Conservation (phyloP, 2,797 vertebrate genomes). For the Periparus ater region DNA sequence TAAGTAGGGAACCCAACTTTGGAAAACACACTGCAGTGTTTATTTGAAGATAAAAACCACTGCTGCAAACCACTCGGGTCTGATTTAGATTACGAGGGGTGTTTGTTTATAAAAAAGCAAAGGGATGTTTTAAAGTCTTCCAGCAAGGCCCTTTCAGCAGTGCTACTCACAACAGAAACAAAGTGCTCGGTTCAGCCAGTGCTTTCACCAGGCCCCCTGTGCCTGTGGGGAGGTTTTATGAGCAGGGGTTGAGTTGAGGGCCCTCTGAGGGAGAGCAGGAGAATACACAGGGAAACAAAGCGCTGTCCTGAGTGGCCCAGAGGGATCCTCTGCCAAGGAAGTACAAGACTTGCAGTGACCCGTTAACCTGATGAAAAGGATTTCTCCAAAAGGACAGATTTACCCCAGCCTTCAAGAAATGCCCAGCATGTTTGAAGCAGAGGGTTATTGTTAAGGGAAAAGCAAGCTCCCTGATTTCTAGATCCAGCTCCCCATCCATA, state of each 20-base stretch:
- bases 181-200: not conserved
- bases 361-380: not conserved
- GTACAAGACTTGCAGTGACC: not conserved
- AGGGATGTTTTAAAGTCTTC: not conserved
- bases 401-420: not conserved
- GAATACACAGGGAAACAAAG: not conserved
- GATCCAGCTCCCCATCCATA: not conserved
- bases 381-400: not conserved
- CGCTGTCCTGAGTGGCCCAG: not conserved
- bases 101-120: not conserved
- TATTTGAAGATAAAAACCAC: conserved; percentile 16
- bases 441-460: not conserved
- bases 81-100: not conserved
- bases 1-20: not conserved
- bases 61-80: not conserved
- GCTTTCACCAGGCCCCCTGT: not conserved
- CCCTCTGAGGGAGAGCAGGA: not conserved
- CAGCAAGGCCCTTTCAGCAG: not conserved
- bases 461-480: not conserved
- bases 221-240: not conserved
- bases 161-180: not conserved
- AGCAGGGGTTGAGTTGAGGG: not conserved
- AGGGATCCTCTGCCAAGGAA: not conserved
- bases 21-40: not conserved
- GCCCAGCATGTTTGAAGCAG: not conserved